These are phyloP conservation scores for Petrocephalus schoutedeni DNA, from an alignment of 2,797 vertebrate genomes.

Conservation along the genomic window DNA sequence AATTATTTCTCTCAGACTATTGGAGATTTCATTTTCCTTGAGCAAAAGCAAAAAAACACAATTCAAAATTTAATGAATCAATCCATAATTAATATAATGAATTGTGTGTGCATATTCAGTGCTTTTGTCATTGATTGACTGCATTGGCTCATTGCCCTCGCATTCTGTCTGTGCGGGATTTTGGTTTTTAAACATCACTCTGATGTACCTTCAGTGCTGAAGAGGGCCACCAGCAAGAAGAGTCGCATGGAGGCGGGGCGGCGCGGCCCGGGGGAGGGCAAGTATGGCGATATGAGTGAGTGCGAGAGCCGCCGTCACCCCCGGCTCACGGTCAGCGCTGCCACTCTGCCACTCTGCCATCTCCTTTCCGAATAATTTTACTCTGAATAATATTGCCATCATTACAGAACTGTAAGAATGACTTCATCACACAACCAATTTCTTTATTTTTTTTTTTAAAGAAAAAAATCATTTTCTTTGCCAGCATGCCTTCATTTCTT, in stretches of 20 bases:
- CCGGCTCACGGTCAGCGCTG: neutral
- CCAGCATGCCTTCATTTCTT: neutral
- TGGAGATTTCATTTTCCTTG: neutral
- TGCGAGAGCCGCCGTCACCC: slow-evolving; percentile 18
- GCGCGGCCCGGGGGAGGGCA: slow-evolving; percentile 82
- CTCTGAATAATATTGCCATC: neutral
- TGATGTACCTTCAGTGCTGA: slow-evolving; percentile 65
- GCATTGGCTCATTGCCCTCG: neutral
- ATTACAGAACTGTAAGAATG: neutral
- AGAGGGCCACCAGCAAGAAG: slow-evolving; percentile 92
- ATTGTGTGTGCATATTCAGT: neutral
- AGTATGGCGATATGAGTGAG: slow-evolving; percentile 83
- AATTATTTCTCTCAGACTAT: neutral
- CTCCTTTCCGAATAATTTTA: neutral
- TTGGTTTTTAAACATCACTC: neutral
- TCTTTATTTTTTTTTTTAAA: neutral
- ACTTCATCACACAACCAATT: neutral
- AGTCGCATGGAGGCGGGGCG: slow-evolving; percentile 72
- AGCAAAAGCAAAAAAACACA: neutral
- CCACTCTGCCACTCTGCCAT: neutral
- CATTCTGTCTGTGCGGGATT: neutral
- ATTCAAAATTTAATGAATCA: neutral
- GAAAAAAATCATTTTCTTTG: neutral
- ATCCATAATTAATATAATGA: neutral
- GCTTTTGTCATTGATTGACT: neutral